Evolutionary conservation across 1,140 invertebrate species (phyloP), one percentile per base, ranked within the genome.

Genomic region (Coboldia fuscipes): DNA sequence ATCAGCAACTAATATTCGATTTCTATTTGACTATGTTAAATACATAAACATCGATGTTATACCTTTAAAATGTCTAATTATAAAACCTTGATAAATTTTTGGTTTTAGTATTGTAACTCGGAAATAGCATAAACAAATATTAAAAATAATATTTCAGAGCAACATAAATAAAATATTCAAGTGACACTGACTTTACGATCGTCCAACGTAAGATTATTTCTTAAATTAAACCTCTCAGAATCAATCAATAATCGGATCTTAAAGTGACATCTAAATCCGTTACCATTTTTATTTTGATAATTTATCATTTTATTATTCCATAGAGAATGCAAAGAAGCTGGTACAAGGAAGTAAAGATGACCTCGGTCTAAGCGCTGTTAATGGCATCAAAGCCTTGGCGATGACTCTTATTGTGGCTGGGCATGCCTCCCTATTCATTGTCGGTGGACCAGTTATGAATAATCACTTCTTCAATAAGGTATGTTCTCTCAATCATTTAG

Each of bases 391-490:
- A 47, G 60, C 67, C 16, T 41, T 73, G 8, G 58, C 69, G 0
- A 75, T 74, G 70, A 37, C 63, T 3, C 60, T 72, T 24, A 72
- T 76, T 30, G 53, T 74, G 1, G 55, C 51, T 16, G 70, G 70
- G 3, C 73, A 76, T 44, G 61, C 65, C 3, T 56, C 70, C 9
- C 50, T 70, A 23, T 74, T 71, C 42, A 58, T 70, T 29, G 56
- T 69, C n/a, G 63, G 63, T 38, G 68, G 70, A 29, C 71, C 73
- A 1, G 55, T 71, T 0, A 54, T 67, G 42, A 72, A 76, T 45
- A 56, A 57, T 9, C 54, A 61, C 36, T 70, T 70, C 43, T 66
- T 62, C 51, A 58, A 65, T 42, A 42, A 65, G 41, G 70, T 73
- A 53, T 23, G 12, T 33, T 23, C 12, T 33, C 12, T 7, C 17